Conservation (phyloP, 2,797 vertebrate species). For the Triplophysa bombifrons region DNA sequence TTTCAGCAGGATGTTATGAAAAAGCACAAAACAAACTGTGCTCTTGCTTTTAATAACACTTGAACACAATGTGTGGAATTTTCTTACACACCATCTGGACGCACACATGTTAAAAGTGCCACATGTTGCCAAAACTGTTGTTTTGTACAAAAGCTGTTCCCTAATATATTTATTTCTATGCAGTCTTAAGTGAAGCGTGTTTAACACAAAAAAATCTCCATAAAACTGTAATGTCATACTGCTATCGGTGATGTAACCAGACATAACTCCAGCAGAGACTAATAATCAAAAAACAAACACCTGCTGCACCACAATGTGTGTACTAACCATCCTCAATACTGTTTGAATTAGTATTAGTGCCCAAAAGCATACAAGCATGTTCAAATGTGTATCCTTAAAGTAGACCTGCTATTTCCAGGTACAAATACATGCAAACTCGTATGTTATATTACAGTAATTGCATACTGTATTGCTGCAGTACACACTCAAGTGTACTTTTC, state of each 20-base stretch:
- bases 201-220: background rate
- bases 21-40: background rate
- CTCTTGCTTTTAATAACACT: constrained; percentile 22
- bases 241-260: background rate
- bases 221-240: background rate
- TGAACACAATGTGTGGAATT: background rate
- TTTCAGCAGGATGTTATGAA: constrained; percentile 5
- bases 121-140: constrained; percentile 24
- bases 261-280: too few relatives aligned
- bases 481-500: too few relatives aligned
- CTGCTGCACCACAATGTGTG: too few relatives aligned
- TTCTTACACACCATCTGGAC: constrained; percentile 23
- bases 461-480: too few relatives aligned
- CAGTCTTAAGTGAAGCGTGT: background rate
- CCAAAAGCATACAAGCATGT: too few relatives aligned
- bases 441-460: too few relatives aligned
- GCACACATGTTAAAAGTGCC: constrained; percentile 19
- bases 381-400: too few relatives aligned
- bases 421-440: too few relatives aligned
- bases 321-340: too few relatives aligned
- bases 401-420: too few relatives aligned
- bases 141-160: constrained; percentile 6
- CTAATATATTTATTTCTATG: background rate
- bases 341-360: too few relatives aligned
- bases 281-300: too few relatives aligned